Evolutionary conservation across 2,888 invertebrate genomes (phyloP), one percentile per base, ranked within the genome.

Genomic region (Drosophila nr. medialis): DNA sequence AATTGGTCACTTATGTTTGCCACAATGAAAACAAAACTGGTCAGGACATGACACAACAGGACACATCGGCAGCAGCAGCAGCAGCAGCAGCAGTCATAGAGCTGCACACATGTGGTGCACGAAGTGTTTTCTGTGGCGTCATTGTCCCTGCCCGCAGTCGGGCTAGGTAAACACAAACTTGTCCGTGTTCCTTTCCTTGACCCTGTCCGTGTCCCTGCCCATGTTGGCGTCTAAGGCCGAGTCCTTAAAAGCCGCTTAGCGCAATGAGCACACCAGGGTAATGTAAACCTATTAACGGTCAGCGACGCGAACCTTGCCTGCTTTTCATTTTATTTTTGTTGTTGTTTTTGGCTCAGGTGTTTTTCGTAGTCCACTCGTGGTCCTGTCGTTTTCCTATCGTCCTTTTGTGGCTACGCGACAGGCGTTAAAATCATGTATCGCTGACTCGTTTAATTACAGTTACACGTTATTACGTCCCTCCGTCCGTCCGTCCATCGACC

Each of bases 1-100:
- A 89, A 91, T 89, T 89, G 89, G 89, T 91, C 90, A 91, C 90
- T 89, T 89, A 91, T 83, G 89, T 78, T 77, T 64, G 77, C 77
- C 80, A 71, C 89, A 85, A 89, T 87, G 89, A 85, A 89, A 89
- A 85, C 89, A 85, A 85, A 89, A 85, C 85, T 87, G 85, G 73
- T 82, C 89, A 82, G 89, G 83, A 89, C 90, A 86, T 89, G 85
- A 87, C 85, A 89, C 72, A 71, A 75, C 72, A 72, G 56, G 56
- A 74, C 55, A 58, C 60, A 56, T 38, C 45, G 34, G 42, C 24
- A 24, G 24, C 53, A 53, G 8, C 27, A 38, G 27, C 54, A 34
- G n/a, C 45, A 15, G 45, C 21, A 53, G 24, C 54, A 55, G 55
- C 29, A 56, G 32, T 53, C 45, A 45, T 48, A 58, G 62, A 48